Evolutionary conservation across 2,113 vertebrate genomes (phyloP).

Genomic region (Silurus asotus): DNA sequence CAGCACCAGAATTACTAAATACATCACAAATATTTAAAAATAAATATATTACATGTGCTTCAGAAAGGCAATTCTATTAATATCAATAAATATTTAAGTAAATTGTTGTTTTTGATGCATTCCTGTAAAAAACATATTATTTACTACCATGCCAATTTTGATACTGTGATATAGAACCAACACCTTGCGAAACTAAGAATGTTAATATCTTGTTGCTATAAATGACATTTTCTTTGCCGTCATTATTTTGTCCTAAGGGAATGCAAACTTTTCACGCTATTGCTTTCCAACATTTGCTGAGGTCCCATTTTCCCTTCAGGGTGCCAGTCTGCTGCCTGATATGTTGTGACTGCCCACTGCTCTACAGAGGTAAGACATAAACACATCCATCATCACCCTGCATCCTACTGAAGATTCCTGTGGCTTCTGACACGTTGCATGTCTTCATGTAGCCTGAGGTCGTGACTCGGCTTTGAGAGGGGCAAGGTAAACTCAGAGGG

Average conservation of each 20-base stretch:
- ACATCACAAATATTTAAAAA: neutral
- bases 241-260: constrained; percentile 3
- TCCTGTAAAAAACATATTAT: neutral
- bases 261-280: neutral
- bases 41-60: neutral
- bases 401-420: constrained; percentile 18
- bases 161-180: neutral
- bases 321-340: constrained; percentile 7
- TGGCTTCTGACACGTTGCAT: constrained; percentile 20
- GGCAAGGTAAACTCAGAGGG: neutral
- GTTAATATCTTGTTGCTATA: neutral
- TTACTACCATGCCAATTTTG: neutral
- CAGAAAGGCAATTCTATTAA: neutral
- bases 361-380: constrained; percentile 36
- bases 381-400: constrained; percentile 47
- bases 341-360: neutral
- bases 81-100: no score
- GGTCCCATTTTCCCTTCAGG: constrained; percentile 18
- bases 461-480: neutral
- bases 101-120: neutral
- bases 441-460: constrained; percentile 17
- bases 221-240: neutral
- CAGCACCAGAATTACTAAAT: neutral
- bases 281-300: constrained; percentile 20
- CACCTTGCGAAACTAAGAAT: neutral